Evolutionary conservation across 2,113 vertebrate genomes (phyloP).

Genomic region (Neodon shergylaensis): DNA sequence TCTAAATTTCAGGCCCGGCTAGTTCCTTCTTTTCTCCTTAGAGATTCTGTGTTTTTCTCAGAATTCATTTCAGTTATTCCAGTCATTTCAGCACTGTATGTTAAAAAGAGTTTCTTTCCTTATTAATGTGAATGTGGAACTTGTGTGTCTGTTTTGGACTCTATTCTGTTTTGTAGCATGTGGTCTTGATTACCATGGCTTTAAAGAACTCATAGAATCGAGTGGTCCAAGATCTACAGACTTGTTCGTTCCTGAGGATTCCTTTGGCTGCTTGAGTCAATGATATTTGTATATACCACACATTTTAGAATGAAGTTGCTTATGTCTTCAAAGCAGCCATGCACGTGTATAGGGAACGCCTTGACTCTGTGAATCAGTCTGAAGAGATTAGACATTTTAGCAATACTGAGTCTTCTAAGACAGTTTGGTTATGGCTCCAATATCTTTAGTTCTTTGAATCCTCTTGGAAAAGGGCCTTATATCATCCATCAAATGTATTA

Average conservation of each 20-base stretch:
- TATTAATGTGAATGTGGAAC: background rate
- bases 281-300: background rate
- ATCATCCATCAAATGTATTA: background rate
- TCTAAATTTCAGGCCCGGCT: background rate
- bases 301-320: background rate
- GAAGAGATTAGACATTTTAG: background rate
- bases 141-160: background rate
- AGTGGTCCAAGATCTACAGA: background rate
- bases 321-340: background rate
- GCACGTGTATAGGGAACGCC: background rate
- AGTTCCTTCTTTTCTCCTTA: background rate
- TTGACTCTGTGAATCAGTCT: background rate
- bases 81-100: background rate
- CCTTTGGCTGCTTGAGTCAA: background rate
- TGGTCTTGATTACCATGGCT: background rate
- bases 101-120: conserved; percentile 22
- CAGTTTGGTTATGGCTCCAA: background rate
- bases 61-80: background rate
- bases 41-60: background rate
- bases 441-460: background rate
- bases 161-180: background rate
- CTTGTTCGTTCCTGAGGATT: background rate
- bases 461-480: background rate
- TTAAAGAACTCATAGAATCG: background rate
- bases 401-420: background rate